Percentiles rank a stretch among this genome's conserved stretches.
Conservation (phyloP, 2,113 vertebrate genomes). For the Monopterus albus region DNA sequence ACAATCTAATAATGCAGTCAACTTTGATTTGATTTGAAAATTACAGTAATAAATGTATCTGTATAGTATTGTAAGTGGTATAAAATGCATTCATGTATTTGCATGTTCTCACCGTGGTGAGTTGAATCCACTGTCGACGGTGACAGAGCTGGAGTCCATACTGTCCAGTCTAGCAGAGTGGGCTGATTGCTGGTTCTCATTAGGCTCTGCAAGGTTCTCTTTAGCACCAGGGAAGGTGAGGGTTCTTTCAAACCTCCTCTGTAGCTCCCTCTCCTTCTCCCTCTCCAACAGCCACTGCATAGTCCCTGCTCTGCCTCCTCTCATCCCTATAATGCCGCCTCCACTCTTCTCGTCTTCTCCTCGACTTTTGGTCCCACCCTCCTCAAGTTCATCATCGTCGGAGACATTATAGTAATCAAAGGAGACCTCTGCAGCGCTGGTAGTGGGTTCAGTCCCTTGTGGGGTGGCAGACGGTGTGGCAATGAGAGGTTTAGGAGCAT, state of each 20-base stretch:
- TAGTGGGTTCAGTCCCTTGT: conserved; percentile 81
- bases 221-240: conserved; percentile 94
- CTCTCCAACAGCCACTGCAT: conserved; percentile 98
- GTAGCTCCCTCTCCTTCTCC: conserved; percentile 95
- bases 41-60: too few relatives aligned
- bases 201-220: conserved; percentile 84
- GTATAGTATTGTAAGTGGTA: background rate
- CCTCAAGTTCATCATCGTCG: conserved; percentile 94
- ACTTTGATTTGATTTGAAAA: too few relatives aligned
- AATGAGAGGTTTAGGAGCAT: conserved; percentile 86
- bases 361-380: conserved; percentile 86
- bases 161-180: conserved; percentile 97
- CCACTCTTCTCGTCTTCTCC: conserved; percentile 76
- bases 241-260: conserved; percentile 97
- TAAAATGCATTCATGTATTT: background rate
- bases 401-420: conserved; percentile 99
- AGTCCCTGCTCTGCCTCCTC: conserved; percentile 89
- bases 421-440: conserved; percentile 87
- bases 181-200: conserved; percentile 93
- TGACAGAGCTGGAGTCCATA: conserved; percentile 99
- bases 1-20: too few relatives aligned
- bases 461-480: conserved; percentile 77
- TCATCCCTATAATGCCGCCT: conserved; percentile 83
- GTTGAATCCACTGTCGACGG: conserved; percentile 99
- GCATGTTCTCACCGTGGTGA: conserved; percentile 93